These are phyloP conservation scores for Heliconius himera DNA, from an alignment of 1,140 invertebrate genomes.

Conservation along the genomic window DNA sequence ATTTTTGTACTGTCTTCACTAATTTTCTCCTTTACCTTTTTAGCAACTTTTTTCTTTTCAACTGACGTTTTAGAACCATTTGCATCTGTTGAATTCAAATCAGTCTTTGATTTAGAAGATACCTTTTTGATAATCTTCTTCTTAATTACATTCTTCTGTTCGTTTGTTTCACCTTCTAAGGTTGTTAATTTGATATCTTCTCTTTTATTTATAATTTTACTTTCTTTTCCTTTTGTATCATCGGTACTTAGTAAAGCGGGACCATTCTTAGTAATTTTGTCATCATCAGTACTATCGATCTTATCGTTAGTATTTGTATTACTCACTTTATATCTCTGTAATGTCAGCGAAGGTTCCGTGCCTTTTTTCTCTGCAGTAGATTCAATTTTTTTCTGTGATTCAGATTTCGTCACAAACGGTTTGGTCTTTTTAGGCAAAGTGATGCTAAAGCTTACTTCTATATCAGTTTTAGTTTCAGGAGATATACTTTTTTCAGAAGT, in stretches of 20 bases:
- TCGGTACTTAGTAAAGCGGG: conserved; percentile 30
- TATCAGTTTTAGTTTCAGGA: conserved; percentile 61
- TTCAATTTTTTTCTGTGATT: conserved; percentile 45
- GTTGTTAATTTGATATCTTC: conserved; percentile 50
- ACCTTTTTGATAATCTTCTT: conserved; percentile 81
- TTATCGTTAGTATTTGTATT: conserved; percentile 51
- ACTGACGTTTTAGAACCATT: conserved; percentile 53
- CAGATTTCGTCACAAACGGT: conserved; percentile 40
- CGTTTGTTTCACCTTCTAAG: conserved; percentile 56
- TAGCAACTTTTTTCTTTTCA: conserved; percentile 74
- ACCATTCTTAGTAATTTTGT: conserved; percentile 32
- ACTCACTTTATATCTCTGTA: conserved; percentile 75
- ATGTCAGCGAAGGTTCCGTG: conserved; percentile 56
- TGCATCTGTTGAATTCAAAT: conserved; percentile 52
- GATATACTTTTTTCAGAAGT: conserved; percentile 38
- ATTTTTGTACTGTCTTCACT: conserved; percentile 69
- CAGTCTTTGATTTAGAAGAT: conserved; percentile 71
- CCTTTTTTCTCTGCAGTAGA: conserved; percentile 60
- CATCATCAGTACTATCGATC: conserved; percentile 34
- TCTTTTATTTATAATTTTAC: conserved; percentile 44
- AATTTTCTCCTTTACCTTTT: conserved; percentile 77
- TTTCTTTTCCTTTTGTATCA: conserved; percentile 27
- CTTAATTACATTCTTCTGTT: conserved; percentile 74
- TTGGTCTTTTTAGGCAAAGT: conserved; percentile 73
- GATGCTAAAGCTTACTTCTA: conserved; percentile 79